Evolutionary conservation across 2,113 vertebrate species (phyloP).

Genomic region (Orientallactaga bullata): DNA sequence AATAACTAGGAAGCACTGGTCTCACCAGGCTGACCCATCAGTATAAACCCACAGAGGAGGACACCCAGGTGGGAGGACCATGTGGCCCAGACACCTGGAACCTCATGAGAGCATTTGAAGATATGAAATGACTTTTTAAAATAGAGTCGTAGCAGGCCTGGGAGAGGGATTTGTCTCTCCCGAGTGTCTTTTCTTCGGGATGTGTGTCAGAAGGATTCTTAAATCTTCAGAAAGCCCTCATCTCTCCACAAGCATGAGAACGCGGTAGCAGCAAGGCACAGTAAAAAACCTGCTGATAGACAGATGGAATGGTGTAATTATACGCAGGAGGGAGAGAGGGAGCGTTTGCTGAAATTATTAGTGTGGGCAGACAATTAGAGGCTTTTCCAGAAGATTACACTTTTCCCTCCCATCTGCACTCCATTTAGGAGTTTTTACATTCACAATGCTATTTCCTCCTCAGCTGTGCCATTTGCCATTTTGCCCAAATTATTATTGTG

Average conservation of each 20-base stretch:
- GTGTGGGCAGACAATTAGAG: constrained; percentile 92
- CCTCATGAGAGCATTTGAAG: constrained; percentile 2
- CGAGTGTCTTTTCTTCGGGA: constrained; percentile 82
- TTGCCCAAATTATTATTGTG: constrained; percentile 78
- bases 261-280: constrained; percentile 82
- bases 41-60: neutral
- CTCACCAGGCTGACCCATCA: neutral
- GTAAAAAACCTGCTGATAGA: constrained; percentile 91
- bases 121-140: constrained; percentile 66
- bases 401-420: constrained; percentile 91
- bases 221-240: constrained; percentile 83
- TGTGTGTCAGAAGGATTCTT: constrained; percentile 85
- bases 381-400: constrained; percentile 93
- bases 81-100: constrained; percentile 60
- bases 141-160: constrained; percentile 59
- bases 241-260: constrained; percentile 73
- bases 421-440: constrained; percentile 78
- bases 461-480: constrained; percentile 78
- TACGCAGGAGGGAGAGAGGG: constrained; percentile 85
- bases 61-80: neutral
- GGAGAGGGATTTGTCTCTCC: constrained; percentile 83
- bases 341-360: constrained; percentile 87
- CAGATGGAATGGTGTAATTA: constrained; percentile 94
- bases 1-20: neutral
- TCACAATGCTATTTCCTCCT: constrained; percentile 78